These are phyloP conservation scores for Dinothrombium tinctorium DNA, from an alignment of 1,140 invertebrate species.

Conservation along the genomic window DNA sequence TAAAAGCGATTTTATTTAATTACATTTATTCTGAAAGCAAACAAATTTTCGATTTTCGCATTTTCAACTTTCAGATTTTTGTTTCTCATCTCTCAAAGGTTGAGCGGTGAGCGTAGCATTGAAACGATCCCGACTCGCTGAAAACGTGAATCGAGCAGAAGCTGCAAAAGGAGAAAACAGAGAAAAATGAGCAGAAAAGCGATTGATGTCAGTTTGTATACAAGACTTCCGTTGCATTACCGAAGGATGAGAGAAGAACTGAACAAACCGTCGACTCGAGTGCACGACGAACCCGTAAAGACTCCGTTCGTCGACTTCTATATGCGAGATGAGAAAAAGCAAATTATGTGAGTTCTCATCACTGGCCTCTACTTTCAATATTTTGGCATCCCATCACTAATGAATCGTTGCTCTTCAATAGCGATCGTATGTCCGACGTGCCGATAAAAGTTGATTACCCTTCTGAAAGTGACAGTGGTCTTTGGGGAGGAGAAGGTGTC, in stretches of 20 bases:
- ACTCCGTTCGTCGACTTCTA: conserved; percentile 28
- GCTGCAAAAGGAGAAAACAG: no score
- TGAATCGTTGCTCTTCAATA: conserved; percentile 15
- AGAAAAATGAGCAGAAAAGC: no score
- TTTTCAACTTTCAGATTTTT: no score
- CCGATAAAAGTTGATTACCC: conserved; percentile 52
- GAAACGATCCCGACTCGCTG: no score
- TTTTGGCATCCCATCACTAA: conserved; percentile 2
- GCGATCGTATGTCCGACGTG: conserved; percentile 41
- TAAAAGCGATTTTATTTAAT: no score
- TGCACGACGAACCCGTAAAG: conserved; percentile 56
- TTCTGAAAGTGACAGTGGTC: conserved; percentile 49
- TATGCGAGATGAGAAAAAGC: conserved; percentile 15
- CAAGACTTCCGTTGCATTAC: conserved; percentile 50
- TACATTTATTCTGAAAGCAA: no score
- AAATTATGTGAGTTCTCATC: conserved; percentile 6
- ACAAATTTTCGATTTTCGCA: no score
- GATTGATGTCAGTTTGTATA: no score
- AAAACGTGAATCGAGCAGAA: no score
- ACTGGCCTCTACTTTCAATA: conserved; percentile 9
- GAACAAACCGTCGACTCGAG: conserved; percentile 38
- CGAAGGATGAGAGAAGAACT: conserved; percentile 68
- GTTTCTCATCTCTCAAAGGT: no score
- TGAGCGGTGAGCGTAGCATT: no score
- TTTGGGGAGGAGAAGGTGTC: conserved; percentile 93